phyloP scores from a whole-genome alignment of 92 coral and sea anemone species.

The Isaurus tuberculatus region DNA sequence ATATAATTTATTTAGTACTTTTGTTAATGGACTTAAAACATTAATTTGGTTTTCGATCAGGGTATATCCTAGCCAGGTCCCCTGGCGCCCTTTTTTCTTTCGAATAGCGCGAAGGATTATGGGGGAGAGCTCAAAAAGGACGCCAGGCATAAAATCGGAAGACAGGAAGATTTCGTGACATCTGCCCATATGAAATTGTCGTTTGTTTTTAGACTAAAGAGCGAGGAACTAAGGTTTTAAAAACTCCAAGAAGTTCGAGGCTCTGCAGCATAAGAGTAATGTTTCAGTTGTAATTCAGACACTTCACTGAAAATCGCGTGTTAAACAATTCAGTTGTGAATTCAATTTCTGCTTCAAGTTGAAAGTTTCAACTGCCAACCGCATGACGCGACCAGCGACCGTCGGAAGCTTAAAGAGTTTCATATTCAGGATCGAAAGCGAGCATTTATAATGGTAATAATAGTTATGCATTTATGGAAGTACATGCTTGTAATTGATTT shows the following conservation, averaged over 20 bases:
- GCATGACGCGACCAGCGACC: no score
- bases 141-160: constrained; percentile 12
- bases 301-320: constrained; percentile 21
- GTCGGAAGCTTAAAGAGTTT: no score
- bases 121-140: constrained; percentile 16
- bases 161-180: constrained; percentile 18
- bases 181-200: constrained; percentile 14
- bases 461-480: no score
- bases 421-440: no score
- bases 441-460: no score
- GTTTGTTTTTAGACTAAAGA: constrained; percentile 15
- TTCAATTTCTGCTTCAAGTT: constrained; percentile 12
- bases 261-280: constrained; percentile 15
- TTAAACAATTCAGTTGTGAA: constrained; percentile 6
- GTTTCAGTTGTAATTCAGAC: constrained; percentile 19
- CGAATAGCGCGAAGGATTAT: no score
- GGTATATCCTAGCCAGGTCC: no score
- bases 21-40: no score
- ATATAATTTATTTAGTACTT: no score
- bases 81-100: no score
- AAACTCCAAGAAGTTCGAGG: constrained; percentile 10
- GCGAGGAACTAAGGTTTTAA: constrained; percentile 8
- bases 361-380: constrained; percentile 7
- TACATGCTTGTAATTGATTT: no score
- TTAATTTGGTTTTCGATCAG: no score